A percentile compares a stretch with the other conserved stretches of the same genome.
Evolutionary conservation across 92 coral and sea anemone species (phyloP).

Genomic region (Heteractis magnifica): DNA sequence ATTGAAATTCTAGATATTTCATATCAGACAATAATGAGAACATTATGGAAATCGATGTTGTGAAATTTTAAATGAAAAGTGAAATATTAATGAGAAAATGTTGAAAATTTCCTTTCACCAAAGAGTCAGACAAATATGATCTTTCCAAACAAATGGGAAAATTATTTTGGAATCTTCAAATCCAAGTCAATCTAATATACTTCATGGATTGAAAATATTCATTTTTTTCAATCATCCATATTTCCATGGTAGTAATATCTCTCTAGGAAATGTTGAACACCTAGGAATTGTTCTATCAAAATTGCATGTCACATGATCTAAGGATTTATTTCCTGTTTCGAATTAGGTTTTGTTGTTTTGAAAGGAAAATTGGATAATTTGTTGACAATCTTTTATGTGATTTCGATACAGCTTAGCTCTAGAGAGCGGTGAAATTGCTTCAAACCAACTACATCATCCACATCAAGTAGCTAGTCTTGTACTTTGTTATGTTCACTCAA

Average conservation of each 20-base stretch:
- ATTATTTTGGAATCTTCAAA: background rate
- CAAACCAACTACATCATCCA: background rate
- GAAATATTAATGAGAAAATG: background rate
- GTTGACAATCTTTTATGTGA: background rate
- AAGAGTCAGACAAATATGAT: background rate
- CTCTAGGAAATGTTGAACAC: too few species aligned
- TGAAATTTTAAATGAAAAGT: background rate
- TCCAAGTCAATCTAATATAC: background rate
- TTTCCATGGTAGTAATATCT: too few species aligned
- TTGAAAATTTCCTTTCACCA: background rate
- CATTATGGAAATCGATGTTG: background rate
- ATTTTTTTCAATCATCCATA: too few species aligned
- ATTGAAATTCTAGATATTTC: background rate
- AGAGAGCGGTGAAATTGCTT: background rate
- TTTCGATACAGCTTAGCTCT: background rate
- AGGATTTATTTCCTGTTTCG: background rate
- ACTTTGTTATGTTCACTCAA: too few species aligned
- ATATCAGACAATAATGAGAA: background rate
- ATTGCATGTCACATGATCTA: background rate
- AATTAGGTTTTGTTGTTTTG: background rate
- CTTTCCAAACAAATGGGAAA: background rate
- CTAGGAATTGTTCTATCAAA: background rate
- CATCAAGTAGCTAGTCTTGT: too few species aligned
- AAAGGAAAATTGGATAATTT: background rate
- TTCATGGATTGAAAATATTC: background rate